Evolutionary conservation across 2,113 vertebrate species (phyloP).

Genomic region (western clawed frog (Xenopus tropicalis)): UCB_Xtro_10.0 CM004443.2:70106501-70107000

Average conservation of each 20-base stretch:
- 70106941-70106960: too few species aligned
- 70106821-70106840: not conserved
- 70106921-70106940: too few species aligned
- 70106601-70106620: slow-evolving; percentile 20
- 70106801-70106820: slow-evolving; percentile 1
- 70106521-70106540: not conserved
- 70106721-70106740: slow-evolving; percentile 15
- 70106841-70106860: not conserved
- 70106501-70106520: too few species aligned
- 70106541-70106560: not conserved
- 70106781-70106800: slow-evolving; percentile 26
- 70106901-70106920: too few species aligned
- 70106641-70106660: slow-evolving; percentile 16
- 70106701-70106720: slow-evolving; percentile 18
- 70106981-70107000: not conserved
- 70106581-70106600: slow-evolving; percentile 12
- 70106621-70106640: slow-evolving; percentile 4
- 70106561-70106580: not conserved
- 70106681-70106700: slow-evolving; percentile 17
- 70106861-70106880: too few species aligned
- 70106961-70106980: not conserved
- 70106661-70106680: slow-evolving; percentile 31
- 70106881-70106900: too few species aligned
- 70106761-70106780: slow-evolving; percentile 17
- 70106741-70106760: slow-evolving; percentile 30